These are phyloP conservation scores for Turritopsis dohrnii DNA, from an alignment of 30 jellyfish, hydroid and myxozoan genomes.

Conservation along the genomic window DNA sequence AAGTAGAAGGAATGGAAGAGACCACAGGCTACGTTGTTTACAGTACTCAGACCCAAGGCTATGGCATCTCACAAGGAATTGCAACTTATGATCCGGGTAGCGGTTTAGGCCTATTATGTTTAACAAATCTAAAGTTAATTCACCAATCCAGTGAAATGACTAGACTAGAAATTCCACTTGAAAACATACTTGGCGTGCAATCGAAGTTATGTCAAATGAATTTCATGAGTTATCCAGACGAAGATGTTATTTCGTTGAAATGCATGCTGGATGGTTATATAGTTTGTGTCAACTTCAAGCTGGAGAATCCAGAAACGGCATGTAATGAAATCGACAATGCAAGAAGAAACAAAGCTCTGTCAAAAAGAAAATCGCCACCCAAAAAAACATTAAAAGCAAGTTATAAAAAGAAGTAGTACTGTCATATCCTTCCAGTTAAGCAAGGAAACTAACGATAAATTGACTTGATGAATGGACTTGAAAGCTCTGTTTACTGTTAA, in stretches of 20 bases:
- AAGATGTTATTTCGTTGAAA: background rate
- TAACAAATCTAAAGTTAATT: background rate
- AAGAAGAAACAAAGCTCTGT: background rate
- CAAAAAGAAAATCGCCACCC: background rate
- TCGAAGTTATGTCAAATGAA: conserved; percentile 19
- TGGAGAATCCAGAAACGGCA: background rate
- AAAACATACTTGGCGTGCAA: background rate
- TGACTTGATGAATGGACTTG: background rate
- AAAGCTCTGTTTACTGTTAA: too few relatives aligned
- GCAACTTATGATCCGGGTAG: conserved; percentile 11
- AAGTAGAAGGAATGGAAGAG: conserved; percentile 5
- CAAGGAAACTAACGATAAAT: background rate
- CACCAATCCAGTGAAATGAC: conserved; percentile 19
- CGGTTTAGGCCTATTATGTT: conserved; percentile 5
- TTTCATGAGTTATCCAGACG: conserved; percentile 21
- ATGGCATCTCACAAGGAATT: conserved; percentile 7
- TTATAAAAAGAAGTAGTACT: background rate
- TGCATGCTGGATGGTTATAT: conserved; percentile 1
- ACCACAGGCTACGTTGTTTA: background rate
- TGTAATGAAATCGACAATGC: conserved; percentile 18
- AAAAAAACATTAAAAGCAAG: background rate
- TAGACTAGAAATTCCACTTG: conserved; percentile 15
- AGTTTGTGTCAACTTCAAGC: conserved; percentile 11
- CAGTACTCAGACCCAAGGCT: conserved; percentile 17
- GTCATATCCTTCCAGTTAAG: background rate